Percentiles rank a stretch among this genome's conserved stretches.
Conservation (phyloP, 2,888 invertebrate species). For the Lasioglossum villosulum region DNA sequence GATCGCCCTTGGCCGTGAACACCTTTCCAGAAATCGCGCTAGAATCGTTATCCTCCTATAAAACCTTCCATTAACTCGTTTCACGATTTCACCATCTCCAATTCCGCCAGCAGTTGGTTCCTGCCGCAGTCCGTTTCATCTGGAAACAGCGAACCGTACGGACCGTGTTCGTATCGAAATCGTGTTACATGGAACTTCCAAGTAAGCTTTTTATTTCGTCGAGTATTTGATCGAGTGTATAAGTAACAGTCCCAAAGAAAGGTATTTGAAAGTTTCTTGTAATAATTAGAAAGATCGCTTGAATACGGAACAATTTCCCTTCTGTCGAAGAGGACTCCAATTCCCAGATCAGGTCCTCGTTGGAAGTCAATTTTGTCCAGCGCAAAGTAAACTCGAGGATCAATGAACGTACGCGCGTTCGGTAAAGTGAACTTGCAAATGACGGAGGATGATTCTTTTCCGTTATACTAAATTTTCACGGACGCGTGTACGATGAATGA, state of each 20-base stretch:
- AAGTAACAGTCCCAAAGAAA: neutral
- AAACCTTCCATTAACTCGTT: neutral
- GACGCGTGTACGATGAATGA: neutral
- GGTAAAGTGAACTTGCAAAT: neutral
- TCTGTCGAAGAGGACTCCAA: neutral
- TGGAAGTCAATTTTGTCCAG: neutral
- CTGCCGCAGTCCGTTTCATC: neutral
- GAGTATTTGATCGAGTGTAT: neutral
- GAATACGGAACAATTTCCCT: neutral
- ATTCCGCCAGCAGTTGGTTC: neutral
- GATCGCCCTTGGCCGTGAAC: slow-evolving; percentile 5
- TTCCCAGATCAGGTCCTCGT: neutral
- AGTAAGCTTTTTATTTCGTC: neutral
- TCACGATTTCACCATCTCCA: neutral
- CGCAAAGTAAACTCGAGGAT: neutral
- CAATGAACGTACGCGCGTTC: neutral
- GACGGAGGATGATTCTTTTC: neutral
- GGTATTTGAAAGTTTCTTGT: no score
- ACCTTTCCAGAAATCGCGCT: neutral
- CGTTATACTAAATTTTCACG: slow-evolving; percentile 1
- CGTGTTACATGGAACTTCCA: neutral
- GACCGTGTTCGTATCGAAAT: neutral
- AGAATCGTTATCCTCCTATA: neutral
- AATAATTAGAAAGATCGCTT: neutral
- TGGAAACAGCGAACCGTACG: neutral